Conservation (phyloP, 2,797 vertebrate species). For the Vultur gryphus region DNA sequence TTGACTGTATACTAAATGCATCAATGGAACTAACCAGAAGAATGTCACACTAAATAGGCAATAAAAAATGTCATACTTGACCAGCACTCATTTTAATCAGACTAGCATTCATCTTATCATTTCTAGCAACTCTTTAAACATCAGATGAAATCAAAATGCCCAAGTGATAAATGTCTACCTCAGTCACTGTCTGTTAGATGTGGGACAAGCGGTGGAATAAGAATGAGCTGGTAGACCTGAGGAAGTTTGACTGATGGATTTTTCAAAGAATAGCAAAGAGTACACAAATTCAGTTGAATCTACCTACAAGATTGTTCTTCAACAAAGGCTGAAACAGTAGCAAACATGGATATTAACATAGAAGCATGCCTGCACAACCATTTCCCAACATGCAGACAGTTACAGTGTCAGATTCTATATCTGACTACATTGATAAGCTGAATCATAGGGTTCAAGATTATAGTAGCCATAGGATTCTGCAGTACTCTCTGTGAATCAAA, state of each 20-base stretch:
- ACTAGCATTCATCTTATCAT: constrained; percentile 6
- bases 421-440: neutral
- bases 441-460: neutral
- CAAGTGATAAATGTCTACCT: neutral
- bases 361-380: neutral
- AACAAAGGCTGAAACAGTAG: neutral
- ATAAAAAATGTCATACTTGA: neutral
- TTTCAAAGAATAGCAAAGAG: neutral
- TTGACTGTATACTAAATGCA: neutral
- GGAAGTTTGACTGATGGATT: neutral
- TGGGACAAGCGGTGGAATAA: neutral
- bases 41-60: neutral
- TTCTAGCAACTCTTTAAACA: neutral
- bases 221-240: neutral
- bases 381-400: neutral
- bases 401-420: neutral
- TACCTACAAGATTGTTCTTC: neutral
- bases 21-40: neutral
- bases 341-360: neutral
- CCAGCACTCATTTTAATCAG: constrained; percentile 13
- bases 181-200: neutral
- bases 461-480: neutral
- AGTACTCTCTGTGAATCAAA: neutral
- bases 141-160: neutral
- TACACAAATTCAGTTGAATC: neutral